Percentiles rank a stretch among this genome's conserved stretches.
Conservation (phyloP, 2,113 vertebrate species). For the Cichladusa arquata region DNA sequence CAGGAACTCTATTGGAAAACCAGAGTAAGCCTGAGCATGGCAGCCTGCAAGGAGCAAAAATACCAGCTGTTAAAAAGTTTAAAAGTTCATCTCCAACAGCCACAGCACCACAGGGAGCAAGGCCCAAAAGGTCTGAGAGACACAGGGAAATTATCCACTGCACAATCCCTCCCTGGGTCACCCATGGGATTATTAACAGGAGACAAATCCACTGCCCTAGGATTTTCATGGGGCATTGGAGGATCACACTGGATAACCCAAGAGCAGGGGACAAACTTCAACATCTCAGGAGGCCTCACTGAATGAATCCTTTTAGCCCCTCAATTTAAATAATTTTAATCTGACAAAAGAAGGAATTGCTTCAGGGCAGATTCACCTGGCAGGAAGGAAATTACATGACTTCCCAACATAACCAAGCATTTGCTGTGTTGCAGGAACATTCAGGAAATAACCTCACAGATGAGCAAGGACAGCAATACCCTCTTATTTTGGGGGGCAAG, state of each 20-base stretch:
- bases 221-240: not conserved
- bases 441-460: not conserved
- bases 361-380: not conserved
- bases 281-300: not conserved
- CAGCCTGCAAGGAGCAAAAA: not conserved
- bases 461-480: not conserved
- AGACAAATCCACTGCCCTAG: not conserved
- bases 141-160: not conserved
- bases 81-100: not conserved
- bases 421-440: not conserved
- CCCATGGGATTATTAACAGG: not conserved
- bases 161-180: not conserved
- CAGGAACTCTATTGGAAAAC: not conserved
- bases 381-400: not conserved
- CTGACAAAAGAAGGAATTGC: not conserved
- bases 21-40: not conserved
- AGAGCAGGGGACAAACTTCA: not conserved
- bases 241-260: not conserved
- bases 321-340: not conserved
- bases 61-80: not conserved
- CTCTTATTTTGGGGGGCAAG: not conserved
- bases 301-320: not conserved
- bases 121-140: not conserved
- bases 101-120: fast-evolving
- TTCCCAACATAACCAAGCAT: not conserved